Conservation (phyloP, 2,888 invertebrate genomes). For the Isoperla grammatica region DNA sequence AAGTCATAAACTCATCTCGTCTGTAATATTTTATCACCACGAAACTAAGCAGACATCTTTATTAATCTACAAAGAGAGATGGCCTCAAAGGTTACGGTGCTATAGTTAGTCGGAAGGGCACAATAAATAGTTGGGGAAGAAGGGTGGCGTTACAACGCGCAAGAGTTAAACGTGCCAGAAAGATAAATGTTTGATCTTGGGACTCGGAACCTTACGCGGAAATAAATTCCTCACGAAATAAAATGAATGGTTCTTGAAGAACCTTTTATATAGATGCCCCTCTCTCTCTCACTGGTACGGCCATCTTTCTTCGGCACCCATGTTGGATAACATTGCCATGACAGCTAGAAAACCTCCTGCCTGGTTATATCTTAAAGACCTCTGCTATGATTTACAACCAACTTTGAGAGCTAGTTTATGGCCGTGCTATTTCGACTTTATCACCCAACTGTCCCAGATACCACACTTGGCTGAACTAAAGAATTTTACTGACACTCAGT, state of each 20-base stretch:
- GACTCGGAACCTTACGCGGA: conserved; percentile 26
- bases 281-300: conserved; percentile 4
- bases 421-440: conserved; percentile 24
- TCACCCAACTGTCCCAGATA: conserved; percentile 20
- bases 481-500: not conserved
- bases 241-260: conserved; percentile 25
- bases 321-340: conserved; percentile 15
- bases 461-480: not conserved
- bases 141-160: not conserved
- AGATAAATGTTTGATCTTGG: conserved; percentile 25
- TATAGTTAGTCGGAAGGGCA: conserved; percentile 13
- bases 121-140: conserved; percentile 5
- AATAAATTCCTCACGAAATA: conserved; percentile 27
- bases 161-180: conserved; percentile 21
- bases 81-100: conserved; percentile 18
- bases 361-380: conserved; percentile 22
- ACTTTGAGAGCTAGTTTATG: conserved; percentile 27
- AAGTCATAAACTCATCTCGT: conserved; percentile 12
- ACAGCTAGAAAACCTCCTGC: conserved; percentile 18
- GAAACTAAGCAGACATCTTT: conserved; percentile 24
- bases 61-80: conserved; percentile 23
- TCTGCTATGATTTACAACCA: conserved; percentile 23
- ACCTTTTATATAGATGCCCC: conserved; percentile 18
- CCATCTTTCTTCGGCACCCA: conserved; percentile 16
- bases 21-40: conserved; percentile 16